Evolutionary conservation across 64 coral and sea anemone genomes (phyloP).

Genomic region (Trachythela sp.): DNA sequence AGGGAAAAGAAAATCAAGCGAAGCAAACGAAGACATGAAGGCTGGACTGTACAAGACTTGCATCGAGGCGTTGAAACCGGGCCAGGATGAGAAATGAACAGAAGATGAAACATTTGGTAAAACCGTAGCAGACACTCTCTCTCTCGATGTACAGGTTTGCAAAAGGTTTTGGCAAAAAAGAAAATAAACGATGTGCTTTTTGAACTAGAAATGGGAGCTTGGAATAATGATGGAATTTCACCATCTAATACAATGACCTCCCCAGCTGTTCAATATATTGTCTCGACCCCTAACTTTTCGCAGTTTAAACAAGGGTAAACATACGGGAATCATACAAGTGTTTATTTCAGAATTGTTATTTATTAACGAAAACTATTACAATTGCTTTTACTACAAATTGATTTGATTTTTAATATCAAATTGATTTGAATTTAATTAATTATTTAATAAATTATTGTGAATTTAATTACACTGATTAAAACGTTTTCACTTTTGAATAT

Average conservation of each 20-base stretch:
- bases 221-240: background rate
- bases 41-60: background rate
- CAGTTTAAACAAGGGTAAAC: background rate
- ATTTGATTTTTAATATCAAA: too few species aligned
- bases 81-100: background rate
- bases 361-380: background rate
- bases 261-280: background rate
- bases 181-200: background rate
- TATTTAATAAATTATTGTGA: too few species aligned
- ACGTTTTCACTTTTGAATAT: too few species aligned
- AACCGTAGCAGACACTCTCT: background rate
- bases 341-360: background rate
- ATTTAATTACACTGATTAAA: too few species aligned
- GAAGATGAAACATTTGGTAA: constrained; percentile 8
- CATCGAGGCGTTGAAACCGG: background rate
- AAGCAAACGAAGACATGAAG: background rate
- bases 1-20: background rate
- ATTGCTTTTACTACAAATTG: too few species aligned
- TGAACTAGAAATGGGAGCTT: constrained; percentile 1
- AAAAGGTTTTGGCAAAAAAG: constrained; percentile 3
- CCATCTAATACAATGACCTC: background rate
- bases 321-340: background rate
- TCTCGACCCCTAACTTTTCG: background rate
- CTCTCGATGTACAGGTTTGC: background rate
- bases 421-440: too few species aligned